Percentiles rank a stretch among this genome's conserved stretches.
Conservation (phyloP, 2,888 invertebrate genomes). For the Sinelater perroti region DNA sequence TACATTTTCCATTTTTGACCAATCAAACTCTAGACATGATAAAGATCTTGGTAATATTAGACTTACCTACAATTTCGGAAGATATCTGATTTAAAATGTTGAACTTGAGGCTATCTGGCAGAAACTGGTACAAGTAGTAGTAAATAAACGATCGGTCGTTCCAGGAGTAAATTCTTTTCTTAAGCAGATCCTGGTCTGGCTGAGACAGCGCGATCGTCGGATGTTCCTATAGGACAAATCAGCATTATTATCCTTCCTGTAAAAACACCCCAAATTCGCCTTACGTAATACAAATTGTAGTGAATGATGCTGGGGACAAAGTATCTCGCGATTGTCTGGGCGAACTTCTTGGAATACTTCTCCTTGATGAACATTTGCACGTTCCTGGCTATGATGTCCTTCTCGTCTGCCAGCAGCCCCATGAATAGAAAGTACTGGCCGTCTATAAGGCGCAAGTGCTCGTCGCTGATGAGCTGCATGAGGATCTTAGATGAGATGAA, state of each 20-base stretch:
- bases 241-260: too few species aligned
- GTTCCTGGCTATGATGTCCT: conserved; percentile 25
- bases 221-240: conserved; percentile 20
- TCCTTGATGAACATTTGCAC: conserved; percentile 23
- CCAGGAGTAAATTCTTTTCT: conserved; percentile 2
- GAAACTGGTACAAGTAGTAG: conserved; percentile 12
- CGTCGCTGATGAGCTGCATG: conserved; percentile 21
- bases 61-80: conserved; percentile 25
- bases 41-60: not conserved
- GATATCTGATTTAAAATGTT: conserved; percentile 21
- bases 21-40: not conserved
- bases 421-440: conserved; percentile 31
- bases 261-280: not conserved
- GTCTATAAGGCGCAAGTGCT: conserved; percentile 25
- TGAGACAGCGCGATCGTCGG: conserved; percentile 16
- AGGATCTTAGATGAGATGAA: conserved; percentile 25
- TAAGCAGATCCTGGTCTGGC: conserved; percentile 19
- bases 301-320: conserved; percentile 27
- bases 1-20: not conserved
- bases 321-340: conserved; percentile 24
- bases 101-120: conserved; percentile 18
- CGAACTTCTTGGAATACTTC: conserved; percentile 13
- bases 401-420: conserved; percentile 26
- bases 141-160: conserved; percentile 21
- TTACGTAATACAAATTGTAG: conserved; percentile 29